phyloP scores from a whole-genome alignment of 2,797 vertebrate species.

The Coilia nasus region DNA sequence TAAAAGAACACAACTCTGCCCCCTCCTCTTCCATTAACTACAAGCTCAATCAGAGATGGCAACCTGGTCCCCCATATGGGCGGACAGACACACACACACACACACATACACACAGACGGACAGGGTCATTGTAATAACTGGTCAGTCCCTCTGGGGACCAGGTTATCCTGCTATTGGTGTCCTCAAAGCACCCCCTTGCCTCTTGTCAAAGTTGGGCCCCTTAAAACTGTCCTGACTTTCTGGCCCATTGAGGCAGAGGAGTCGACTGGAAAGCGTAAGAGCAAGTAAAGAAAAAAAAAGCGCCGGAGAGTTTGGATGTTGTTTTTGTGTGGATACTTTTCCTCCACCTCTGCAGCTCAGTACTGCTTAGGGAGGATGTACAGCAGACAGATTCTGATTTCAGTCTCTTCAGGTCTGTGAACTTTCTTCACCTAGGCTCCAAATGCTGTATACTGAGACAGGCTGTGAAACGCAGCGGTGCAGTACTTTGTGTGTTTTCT shows the following conservation, averaged over 20 bases:
- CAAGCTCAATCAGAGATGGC: too few species aligned
- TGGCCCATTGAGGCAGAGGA: neutral
- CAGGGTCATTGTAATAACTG: too few species aligned
- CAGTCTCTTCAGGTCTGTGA: neutral
- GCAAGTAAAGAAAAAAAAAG: too few species aligned
- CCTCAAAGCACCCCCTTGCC: neutral
- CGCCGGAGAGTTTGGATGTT: neutral
- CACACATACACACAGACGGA: too few species aligned
- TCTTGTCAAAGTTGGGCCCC: neutral
- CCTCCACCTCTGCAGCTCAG: neutral
- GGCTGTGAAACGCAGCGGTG: neutral
- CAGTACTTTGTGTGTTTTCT: neutral
- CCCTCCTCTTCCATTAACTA: too few species aligned
- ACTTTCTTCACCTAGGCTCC: neutral
- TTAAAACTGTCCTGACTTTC: too few species aligned
- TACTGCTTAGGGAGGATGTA: neutral
- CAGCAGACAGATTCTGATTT: neutral
- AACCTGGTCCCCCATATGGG: too few species aligned
- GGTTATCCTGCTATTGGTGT: neutral
- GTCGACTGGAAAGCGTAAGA: neutral
- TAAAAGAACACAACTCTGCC: too few species aligned
- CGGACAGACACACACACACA: too few species aligned
- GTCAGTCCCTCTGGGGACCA: too few species aligned
- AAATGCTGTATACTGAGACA: neutral
- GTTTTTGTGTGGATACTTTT: neutral